These are phyloP conservation scores for Leptinotarsa texana DNA, from an alignment of 1,140 invertebrate species.

Conservation along the genomic window DNA sequence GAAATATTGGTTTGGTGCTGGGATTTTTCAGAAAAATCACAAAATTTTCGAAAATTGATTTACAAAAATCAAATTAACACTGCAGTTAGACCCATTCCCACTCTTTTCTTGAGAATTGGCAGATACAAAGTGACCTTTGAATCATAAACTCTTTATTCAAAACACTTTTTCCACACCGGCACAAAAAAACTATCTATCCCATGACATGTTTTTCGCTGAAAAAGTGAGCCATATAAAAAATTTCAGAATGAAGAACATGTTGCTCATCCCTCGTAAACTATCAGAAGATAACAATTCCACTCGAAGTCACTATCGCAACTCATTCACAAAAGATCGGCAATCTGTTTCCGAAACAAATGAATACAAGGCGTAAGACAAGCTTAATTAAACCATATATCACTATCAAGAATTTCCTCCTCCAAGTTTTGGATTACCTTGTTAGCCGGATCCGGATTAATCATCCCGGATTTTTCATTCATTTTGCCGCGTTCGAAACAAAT, in stretches of 20 bases:
- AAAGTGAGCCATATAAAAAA: too few relatives aligned
- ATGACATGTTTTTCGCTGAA: too few relatives aligned
- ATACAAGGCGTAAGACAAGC: slow-evolving; percentile 53
- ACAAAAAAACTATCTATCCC: too few relatives aligned
- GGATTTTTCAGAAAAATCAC: too few relatives aligned
- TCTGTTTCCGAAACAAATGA: slow-evolving; percentile 55
- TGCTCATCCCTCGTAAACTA: neutral
- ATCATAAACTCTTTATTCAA: too few relatives aligned
- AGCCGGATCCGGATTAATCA: slow-evolving; percentile 51
- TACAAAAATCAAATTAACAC: too few relatives aligned
- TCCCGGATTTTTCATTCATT: slow-evolving; percentile 52
- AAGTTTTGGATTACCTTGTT: slow-evolving; percentile 50
- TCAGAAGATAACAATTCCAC: neutral
- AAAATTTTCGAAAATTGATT: too few relatives aligned
- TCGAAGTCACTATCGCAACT: slow-evolving; percentile 7
- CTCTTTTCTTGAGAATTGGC: too few relatives aligned
- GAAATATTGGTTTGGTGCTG: too few relatives aligned
- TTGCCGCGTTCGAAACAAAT: slow-evolving; percentile 40
- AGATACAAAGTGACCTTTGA: too few relatives aligned
- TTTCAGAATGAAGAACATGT: neutral
- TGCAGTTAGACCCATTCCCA: too few relatives aligned
- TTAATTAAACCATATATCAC: slow-evolving; percentile 55
- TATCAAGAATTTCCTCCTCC: slow-evolving; percentile 46
- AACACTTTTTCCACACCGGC: too few relatives aligned
- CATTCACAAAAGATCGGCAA: slow-evolving; percentile 48